Evolutionary conservation across 2,113 vertebrate species (phyloP), one percentile per base, ranked within the genome.

Genomic region (Psittacus erithacus): DNA sequence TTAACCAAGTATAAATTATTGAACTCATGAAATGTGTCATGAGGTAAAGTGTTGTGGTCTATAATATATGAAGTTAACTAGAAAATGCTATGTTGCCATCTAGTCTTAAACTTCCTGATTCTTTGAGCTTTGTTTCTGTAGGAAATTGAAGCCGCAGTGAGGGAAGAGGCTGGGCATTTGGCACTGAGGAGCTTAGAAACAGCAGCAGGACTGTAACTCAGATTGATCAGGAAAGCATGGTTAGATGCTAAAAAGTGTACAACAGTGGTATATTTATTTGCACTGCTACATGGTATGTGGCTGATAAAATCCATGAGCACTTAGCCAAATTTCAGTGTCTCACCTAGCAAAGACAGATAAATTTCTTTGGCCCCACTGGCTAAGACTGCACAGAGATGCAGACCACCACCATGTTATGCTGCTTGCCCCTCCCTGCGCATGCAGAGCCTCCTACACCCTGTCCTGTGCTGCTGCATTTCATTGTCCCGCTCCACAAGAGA

Each of bases 381-480:
- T 83, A 13, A 70, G 59, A 20, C n/a, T 39, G 52, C 44, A n/a
- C 8, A 35, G 52, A 41, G 85, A 2, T 25, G 44, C 22, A 47
- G 15, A 16, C 25, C 52, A 63, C 23, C 38, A 27, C 29, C 3
- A 24, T 0, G 8, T 13, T 33, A 76, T 24, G 35, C 60, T 92
- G 44, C 0, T 47, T 64, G 38, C 55, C 15, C 39, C 31, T 52
- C 38, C n/a, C 1, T 0, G 38, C 62, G 59, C 18, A n/a, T 24
- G 53, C 35, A 84, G 46, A 74, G 15, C 29, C 62, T 60, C 19
- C 69, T 23, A 16, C 43, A 46, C 35, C 47, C 28, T 88, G 9
- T 18, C 64, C 33, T 68, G 20, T 53, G 55, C 55, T 82, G n/a
- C 69, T 68, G 67, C 27, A 50, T n/a, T 17, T 43, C 27, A 28